These are phyloP conservation scores for Dinocampus coccinellae DNA, from an alignment of 2,888 invertebrate species.

Conservation along the genomic window DNA sequence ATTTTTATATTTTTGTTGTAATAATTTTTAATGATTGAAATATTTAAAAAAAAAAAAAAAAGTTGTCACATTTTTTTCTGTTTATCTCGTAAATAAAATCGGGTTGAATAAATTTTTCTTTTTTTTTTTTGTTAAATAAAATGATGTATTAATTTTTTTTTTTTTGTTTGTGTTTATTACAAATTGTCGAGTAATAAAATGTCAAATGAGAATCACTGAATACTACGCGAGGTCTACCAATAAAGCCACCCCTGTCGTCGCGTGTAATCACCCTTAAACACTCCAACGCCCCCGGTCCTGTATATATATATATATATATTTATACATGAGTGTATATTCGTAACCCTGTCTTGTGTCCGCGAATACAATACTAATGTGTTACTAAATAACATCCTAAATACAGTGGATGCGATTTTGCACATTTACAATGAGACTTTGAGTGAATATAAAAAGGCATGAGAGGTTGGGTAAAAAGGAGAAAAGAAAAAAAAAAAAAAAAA, in stretches of 20 bases:
- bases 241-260: slow-evolving; percentile 68
- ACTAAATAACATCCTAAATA: slow-evolving; percentile 67
- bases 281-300: slow-evolving; percentile 64
- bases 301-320: not conserved
- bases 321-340: not conserved
- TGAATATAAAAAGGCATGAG: not conserved
- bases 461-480: not conserved
- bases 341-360: slow-evolving; percentile 44
- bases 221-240: slow-evolving; percentile 55
- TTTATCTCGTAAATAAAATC: too few species aligned
- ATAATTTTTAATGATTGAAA: too few species aligned
- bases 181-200: not conserved
- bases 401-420: slow-evolving; percentile 63
- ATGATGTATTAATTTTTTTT: too few species aligned
- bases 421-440: slow-evolving; percentile 57
- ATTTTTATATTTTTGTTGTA: too few species aligned
- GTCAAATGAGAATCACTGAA: slow-evolving; percentile 59
- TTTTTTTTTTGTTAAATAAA: too few species aligned
- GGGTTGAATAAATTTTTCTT: not conserved
- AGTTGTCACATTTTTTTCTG: too few species aligned
- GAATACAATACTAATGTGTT: slow-evolving; percentile 68
- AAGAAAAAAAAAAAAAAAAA: slow-evolving; percentile 11
- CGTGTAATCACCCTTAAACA: slow-evolving; percentile 69
- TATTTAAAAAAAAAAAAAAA: too few species aligned
- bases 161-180: not conserved